A percentile compares a stretch with the other conserved stretches of the same genome.
Evolutionary conservation across 1,140 invertebrate genomes (phyloP).

Genomic region (Asobara japonica): DNA sequence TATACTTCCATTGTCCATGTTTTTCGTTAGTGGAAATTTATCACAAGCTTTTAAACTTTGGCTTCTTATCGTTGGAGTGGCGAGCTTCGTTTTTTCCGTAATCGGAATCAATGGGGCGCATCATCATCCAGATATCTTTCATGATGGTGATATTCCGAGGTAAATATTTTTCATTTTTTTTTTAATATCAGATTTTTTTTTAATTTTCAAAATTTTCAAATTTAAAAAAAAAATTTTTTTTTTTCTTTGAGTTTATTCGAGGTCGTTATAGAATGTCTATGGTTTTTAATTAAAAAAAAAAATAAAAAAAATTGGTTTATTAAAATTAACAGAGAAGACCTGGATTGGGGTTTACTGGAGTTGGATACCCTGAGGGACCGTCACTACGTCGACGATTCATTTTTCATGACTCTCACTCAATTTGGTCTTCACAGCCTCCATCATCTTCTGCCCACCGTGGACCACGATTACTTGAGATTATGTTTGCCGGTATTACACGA

Average conservation of each 20-base stretch:
- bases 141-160: conserved; percentile 78
- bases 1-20: conserved; percentile 67
- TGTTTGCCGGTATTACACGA: conserved; percentile 74
- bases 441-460: conserved; percentile 84
- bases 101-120: conserved; percentile 82
- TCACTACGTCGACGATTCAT: conserved; percentile 73
- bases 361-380: conserved; percentile 80
- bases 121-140: conserved; percentile 85
- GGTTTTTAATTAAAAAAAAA: no score
- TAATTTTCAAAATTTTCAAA: no score
- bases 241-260: no score
- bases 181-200: no score
- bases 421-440: conserved; percentile 84
- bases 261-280: no score
- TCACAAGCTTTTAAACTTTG: conserved; percentile 66
- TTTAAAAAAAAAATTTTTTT: no score
- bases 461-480: conserved; percentile 76
- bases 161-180: conserved; percentile 39
- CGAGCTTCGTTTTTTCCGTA: conserved; percentile 72
- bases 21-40: conserved; percentile 51
- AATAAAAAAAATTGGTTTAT: no score
- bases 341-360: conserved; percentile 83
- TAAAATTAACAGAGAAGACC: conserved; percentile 60
- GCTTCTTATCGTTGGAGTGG: conserved; percentile 69
- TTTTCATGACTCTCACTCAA: conserved; percentile 74